These are phyloP conservation scores for Danio albolineatus DNA, from an alignment of 2,797 vertebrate species.

Conservation along the genomic window DNA sequence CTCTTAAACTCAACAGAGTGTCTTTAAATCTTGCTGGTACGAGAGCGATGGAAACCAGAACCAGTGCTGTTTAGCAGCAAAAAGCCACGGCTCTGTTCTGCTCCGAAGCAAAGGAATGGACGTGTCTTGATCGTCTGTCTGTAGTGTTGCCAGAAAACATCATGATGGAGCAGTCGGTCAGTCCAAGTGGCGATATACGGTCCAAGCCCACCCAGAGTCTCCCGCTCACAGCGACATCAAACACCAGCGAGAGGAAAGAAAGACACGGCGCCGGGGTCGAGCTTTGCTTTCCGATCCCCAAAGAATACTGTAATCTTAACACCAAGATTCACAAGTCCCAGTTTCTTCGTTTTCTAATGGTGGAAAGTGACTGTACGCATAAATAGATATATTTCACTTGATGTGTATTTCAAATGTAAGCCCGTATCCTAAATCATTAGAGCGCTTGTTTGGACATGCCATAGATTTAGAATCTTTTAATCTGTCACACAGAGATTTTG, in stretches of 20 bases:
- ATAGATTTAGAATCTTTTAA: conserved; percentile 46
- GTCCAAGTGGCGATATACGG: conserved; percentile 33
- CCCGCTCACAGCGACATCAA: conserved; percentile 32
- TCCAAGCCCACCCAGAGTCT: conserved; percentile 59
- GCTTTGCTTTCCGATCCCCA: conserved; percentile 40
- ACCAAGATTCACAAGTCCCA: conserved; percentile 40
- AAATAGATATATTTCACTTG: conserved; percentile 38
- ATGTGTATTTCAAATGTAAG: conserved; percentile 50
- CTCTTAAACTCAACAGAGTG: conserved; percentile 20
- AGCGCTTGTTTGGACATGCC: conserved; percentile 7
- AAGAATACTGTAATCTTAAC: conserved; percentile 42
- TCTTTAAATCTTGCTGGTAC: neutral
- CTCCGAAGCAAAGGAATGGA: conserved; percentile 35
- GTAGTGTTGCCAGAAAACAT: conserved; percentile 43
- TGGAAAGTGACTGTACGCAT: conserved; percentile 24
- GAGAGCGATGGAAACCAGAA: conserved; percentile 41
- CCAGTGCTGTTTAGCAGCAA: conserved; percentile 42
- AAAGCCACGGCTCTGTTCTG: conserved; percentile 43
- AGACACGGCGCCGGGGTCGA: conserved; percentile 27
- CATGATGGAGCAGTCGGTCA: conserved; percentile 52
- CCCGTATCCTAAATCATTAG: conserved; percentile 33
- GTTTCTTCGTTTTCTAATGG: conserved; percentile 41
- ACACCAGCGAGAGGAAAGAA: conserved; percentile 32
- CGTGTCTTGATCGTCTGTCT: conserved; percentile 38
- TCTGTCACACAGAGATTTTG: conserved; percentile 6